These are phyloP conservation scores for Podargus strigoides DNA, from an alignment of 2,797 vertebrate genomes.

Conservation along the genomic window DNA sequence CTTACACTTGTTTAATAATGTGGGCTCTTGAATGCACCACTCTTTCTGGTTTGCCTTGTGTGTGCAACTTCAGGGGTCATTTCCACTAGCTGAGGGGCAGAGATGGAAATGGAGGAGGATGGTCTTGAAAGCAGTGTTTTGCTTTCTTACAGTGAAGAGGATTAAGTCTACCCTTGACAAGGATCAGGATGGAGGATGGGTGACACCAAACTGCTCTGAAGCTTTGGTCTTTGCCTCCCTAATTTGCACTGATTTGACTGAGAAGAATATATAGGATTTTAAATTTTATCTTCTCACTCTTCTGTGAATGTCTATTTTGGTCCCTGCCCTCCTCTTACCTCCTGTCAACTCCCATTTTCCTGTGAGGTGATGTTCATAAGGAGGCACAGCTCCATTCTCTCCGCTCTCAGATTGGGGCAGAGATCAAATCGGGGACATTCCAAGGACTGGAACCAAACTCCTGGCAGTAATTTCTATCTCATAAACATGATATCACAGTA, in stretches of 20 bases:
- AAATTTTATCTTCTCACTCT: background rate
- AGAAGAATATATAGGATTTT: background rate
- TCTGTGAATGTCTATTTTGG: background rate
- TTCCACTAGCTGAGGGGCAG: background rate
- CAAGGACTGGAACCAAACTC: background rate
- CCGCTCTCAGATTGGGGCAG: background rate
- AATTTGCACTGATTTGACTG: background rate
- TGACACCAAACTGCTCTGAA: background rate
- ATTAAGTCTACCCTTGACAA: background rate
- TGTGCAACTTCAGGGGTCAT: background rate
- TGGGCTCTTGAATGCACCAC: background rate
- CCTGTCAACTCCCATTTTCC: background rate
- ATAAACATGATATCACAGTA: background rate
- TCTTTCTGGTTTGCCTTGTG: background rate
- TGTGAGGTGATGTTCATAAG: background rate
- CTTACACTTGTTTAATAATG: background rate
- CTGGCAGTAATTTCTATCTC: background rate
- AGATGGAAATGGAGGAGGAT: background rate
- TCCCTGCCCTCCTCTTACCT: background rate
- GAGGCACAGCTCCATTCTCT: background rate
- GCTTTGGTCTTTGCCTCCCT: background rate
- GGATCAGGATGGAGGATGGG: background rate
- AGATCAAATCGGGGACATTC: background rate
- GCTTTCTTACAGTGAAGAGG: background rate
- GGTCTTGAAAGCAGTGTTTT: background rate